Conservation (phyloP, 2,888 invertebrate species). For the Drosophila ochracea region DNA sequence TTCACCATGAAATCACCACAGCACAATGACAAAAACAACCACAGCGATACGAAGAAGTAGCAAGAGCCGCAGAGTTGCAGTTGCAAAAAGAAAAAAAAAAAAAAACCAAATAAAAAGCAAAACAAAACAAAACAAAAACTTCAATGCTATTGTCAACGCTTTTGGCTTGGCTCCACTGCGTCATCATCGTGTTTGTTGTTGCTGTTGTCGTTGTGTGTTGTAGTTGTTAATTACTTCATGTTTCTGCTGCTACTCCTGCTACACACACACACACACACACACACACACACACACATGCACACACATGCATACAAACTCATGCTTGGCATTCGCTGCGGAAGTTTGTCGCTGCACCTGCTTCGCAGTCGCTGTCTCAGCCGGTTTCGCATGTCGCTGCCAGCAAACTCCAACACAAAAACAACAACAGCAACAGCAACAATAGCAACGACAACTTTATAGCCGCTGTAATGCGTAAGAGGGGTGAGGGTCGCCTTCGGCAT, state of each 20-base stretch:
- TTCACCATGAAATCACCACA: constrained; percentile 65
- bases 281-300: constrained; percentile 35
- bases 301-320: constrained; percentile 16
- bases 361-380: constrained; percentile 61
- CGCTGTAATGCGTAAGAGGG: constrained; percentile 62
- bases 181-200: constrained; percentile 54
- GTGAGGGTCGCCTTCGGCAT: constrained; percentile 22
- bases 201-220: constrained; percentile 54
- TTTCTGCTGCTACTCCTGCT: constrained; percentile 54
- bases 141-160: constrained; percentile 78
- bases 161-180: constrained; percentile 66
- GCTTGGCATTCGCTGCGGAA: constrained; percentile 71
- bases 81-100: constrained; percentile 4
- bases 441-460: constrained; percentile 74
- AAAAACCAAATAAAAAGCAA: background rate
- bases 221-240: constrained; percentile 80
- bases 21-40: constrained; percentile 52
- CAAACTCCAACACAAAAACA: constrained; percentile 31
- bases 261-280: constrained; percentile 52
- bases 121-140: constrained; percentile 31
- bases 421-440: constrained; percentile 38
- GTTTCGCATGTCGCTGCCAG: constrained; percentile 69
- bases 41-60: constrained; percentile 31
- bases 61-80: constrained; percentile 24
- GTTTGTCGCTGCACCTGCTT: constrained; percentile 74